Conservation (phyloP, 2,113 vertebrate species). For the Helogale parvula region DNA sequence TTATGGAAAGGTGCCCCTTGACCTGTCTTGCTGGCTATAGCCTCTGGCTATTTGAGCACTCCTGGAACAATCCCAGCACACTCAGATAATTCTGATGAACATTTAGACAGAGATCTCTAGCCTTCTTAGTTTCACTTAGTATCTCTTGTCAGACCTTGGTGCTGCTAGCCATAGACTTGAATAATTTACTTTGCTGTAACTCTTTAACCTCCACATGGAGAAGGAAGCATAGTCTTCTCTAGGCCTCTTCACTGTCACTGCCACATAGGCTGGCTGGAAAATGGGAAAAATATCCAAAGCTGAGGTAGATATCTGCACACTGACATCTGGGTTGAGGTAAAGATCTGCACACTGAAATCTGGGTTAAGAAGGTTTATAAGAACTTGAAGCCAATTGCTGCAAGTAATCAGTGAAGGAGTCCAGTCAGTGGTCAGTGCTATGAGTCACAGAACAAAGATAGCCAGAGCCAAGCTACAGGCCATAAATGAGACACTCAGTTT, state of each 20-base stretch:
- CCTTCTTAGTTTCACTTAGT: neutral
- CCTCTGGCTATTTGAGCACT: neutral
- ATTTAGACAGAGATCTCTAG: neutral
- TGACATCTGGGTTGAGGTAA: neutral
- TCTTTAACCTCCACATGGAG: neutral
- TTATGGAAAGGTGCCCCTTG: neutral
- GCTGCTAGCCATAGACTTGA: neutral
- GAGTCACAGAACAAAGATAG: conserved; percentile 46
- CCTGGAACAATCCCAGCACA: neutral
- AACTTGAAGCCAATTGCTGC: neutral
- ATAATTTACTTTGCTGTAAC: neutral
- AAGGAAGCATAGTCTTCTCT: neutral
- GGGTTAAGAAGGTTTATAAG: neutral
- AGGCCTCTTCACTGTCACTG: neutral
- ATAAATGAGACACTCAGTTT: neutral
- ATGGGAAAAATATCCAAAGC: neutral
- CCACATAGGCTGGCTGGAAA: conserved; percentile 19
- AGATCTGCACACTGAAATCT: neutral
- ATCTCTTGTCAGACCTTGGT: neutral
- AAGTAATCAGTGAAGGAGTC: conserved; percentile 50
- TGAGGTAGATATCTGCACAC: neutral
- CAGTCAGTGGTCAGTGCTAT: conserved; percentile 29
- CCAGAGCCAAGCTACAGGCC: neutral
- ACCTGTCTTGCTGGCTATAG: neutral
- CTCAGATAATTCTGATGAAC: neutral